Evolutionary conservation across 2,113 vertebrate genomes (phyloP), one percentile per base, ranked within the genome.

Genomic region (Ceyx margarethae): DNA sequence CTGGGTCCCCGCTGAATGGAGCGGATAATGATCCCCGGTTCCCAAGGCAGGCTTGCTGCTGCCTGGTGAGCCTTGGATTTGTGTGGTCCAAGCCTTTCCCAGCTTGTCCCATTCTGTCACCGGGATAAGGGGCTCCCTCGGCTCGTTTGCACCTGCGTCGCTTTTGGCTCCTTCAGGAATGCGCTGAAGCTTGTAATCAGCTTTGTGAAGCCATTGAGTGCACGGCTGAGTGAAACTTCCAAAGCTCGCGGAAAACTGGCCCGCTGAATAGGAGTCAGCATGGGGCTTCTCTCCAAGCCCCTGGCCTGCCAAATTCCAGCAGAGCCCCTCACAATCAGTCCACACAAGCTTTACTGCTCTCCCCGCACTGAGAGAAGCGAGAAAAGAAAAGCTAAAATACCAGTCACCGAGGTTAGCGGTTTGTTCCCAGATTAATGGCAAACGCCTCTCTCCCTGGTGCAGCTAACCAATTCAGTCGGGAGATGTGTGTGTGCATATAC

Each of bases 131-230:
- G 98, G 98, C 98, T 98, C 97, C 97, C 98, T 98, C 97, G 97
- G 98, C 98, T 98, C 98, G 98, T 98, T 98, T 98, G 98, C 99
- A 99, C 99, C 99, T 99, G 99, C 98, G 98, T 98, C 97, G 98
- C 98, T 98, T 98, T 98, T 98, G 98, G 98, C 98, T 98, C 98
- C 99, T 99, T 99, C 99, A 99, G 98, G 98, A 99, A 99, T 98
- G 98, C 98, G 98, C 98, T 99, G 98, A 98, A 98, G 99, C 99
- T 99, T 99, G 99, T 99, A 99, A 99, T 99, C 98, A 99, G 99
- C 98, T 99, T 99, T 99, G 99, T 99, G 98, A 98, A 98, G 98
- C 98, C 98, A 98, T 98, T 99, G 99, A 99, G 98, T 98, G 98
- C 98, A 98, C 98, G 98, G 98, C 98, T 98, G 98, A 99, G 98